phyloP scores from a whole-genome alignment of 2,888 invertebrate species.

The Dicycla oo region DNA sequence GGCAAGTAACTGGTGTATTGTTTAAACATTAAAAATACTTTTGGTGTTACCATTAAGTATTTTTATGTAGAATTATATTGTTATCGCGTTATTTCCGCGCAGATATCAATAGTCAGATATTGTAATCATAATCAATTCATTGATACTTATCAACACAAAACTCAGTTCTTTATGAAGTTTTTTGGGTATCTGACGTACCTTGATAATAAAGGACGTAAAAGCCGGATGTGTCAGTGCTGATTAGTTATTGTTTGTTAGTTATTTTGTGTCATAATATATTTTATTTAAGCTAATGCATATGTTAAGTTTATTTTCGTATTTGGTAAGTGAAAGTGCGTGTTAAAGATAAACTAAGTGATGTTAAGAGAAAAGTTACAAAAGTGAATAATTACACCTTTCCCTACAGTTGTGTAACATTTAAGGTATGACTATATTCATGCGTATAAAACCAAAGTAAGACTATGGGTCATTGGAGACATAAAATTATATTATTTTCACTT shows the following conservation, averaged over 20 bases:
- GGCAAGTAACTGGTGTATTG: not conserved
- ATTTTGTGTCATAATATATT: not conserved
- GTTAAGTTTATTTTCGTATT: not conserved
- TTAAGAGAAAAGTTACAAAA: slow-evolving; percentile 10
- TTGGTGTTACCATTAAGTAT: slow-evolving; percentile 39
- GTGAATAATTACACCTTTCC: slow-evolving; percentile 27
- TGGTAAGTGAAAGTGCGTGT: slow-evolving; percentile 18
- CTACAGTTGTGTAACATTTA: slow-evolving; percentile 37
- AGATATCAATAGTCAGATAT: slow-evolving; percentile 83
- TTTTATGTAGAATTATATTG: slow-evolving; percentile 58
- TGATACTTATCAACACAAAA: slow-evolving; percentile 68
- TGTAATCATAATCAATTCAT: slow-evolving; percentile 72
- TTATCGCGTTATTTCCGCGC: slow-evolving; percentile 79
- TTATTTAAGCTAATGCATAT: not conserved
- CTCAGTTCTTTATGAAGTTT: slow-evolving; percentile 73
- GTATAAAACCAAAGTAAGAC: slow-evolving; percentile 45
- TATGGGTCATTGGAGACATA: slow-evolving; percentile 55
- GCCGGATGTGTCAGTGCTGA: slow-evolving; percentile 31
- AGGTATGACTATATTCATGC: slow-evolving; percentile 62
- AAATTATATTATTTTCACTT: slow-evolving; percentile 54
- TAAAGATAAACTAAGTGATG: not conserved
- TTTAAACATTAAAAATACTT: slow-evolving; percentile 12
- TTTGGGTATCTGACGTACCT: slow-evolving; percentile 70
- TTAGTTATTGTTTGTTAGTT: not conserved
- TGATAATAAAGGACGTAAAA: slow-evolving; percentile 31